Evolutionary conservation across 1,140 invertebrate species (phyloP), one percentile per base, ranked within the genome.

Genomic region (Zophobas atratus): DNA sequence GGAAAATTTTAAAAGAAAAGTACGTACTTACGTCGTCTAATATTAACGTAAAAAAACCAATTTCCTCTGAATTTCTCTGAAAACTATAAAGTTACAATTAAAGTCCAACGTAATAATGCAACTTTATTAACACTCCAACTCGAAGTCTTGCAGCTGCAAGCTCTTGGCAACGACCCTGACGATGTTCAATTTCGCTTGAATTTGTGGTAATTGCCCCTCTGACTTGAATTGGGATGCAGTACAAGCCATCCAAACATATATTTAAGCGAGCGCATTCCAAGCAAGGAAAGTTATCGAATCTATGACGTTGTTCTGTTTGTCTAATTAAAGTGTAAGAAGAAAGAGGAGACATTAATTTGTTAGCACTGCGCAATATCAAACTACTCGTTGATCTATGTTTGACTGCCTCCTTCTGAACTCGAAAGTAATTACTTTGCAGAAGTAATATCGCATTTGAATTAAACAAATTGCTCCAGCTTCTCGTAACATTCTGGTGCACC

Each of bases 381-480:
- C 71, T 74, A 74, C 51, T 72, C 51, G 70, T 51, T 55, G 70
- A 72, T 72, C 48, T 51, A 51, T 53, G 51, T 51, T 72, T 56
- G 39, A 74, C 51, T 57, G 75, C 60, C 48, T 77, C 51, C 46
- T 46, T 56, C 67, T 77, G 60, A 67, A 63, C 57, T 51, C 53
- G 36, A 63, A 39, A 49, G 49, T 60, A 67, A 53, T 51, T 67
- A 46, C 57, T 41, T 76, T 67, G 53, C 53, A 46, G 56, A 70
- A 51, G 56, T 77, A 70, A 53, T 73, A 73, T 73, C 71, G 55
- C 71, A 73, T 73, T 73, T 73, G 71, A 73, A 73, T 73, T 73
- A 57, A 73, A 73, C 55, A 73, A 73, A 73, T 73, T 73, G 71
- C 71, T 32, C 38, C 32, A 67, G 60, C 60, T 67, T 67, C 60